Evolutionary conservation across 1,140 invertebrate genomes (phyloP), one percentile per base, ranked within the genome.

Genomic region (Tachypleus tridentatus): DNA sequence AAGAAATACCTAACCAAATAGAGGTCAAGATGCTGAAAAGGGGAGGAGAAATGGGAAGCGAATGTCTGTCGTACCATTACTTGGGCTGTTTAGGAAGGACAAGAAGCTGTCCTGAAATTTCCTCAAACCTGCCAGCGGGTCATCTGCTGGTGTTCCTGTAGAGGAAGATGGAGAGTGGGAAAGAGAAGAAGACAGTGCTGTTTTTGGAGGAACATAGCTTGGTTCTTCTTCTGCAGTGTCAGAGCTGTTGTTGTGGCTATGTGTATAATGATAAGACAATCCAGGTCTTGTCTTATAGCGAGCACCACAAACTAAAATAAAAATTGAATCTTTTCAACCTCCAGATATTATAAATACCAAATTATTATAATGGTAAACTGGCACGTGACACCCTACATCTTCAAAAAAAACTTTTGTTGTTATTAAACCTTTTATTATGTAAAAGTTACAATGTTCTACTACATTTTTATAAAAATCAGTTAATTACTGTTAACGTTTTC

Each of bases 251-350:
- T 91, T 87, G 82, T 96, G 94, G 73, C 91, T 92, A 83, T 97
- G 93, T 77, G 88, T 87, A 82, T 93, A 93, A 84, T 98, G 95
- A 83, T 97, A 97, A 72, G 91, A 92, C 73, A 98, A 83, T 71
- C 95, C 95, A 68, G 94, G 92, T 71, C 93, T 85, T 61, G 93
- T 97, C 82, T 98, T 97, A 86, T 97, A 98, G 74, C 93, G 87
- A 74, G 91, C 92, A 76, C 91, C 89, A 84, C 94, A 98, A 76
- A 92, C 91, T 94, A 84, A 78, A 75, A 70, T 57, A 67, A 84
- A 70, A 61, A 68, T 53, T 29, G 29, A 29, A 29, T 29, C 29
- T 29, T 29, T 29, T 29, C 29, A 29, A 29, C 29, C 29, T 29
- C 29, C 29, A 29, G 29, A 29, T 2, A 29, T 29, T 29, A 29